phyloP scores from a whole-genome alignment of 2,888 invertebrate genomes.

The Teleiodes luculella region DNA sequence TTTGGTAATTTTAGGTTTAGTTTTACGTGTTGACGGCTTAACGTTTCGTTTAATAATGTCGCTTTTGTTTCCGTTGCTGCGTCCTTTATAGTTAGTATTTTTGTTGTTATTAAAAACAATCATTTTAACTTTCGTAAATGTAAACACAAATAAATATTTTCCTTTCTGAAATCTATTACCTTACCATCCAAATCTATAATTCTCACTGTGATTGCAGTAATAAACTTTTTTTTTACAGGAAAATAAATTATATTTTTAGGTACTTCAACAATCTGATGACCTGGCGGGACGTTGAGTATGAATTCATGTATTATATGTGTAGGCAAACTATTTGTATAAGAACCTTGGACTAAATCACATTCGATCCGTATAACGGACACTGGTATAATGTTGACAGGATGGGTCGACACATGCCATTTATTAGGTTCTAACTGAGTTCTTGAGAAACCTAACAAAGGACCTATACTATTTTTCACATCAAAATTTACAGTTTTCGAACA shows the following conservation, averaged over 20 bases:
- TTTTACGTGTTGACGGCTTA: background rate
- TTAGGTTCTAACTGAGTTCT: constrained; percentile 11
- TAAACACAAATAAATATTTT: constrained; percentile 9
- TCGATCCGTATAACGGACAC: constrained; percentile 15
- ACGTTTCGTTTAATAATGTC: background rate
- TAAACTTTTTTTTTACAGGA: constrained; percentile 17
- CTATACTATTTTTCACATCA: background rate
- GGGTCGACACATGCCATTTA: constrained; percentile 17
- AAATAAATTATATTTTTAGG: constrained; percentile 21
- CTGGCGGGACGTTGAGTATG: constrained; percentile 13
- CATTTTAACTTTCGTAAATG: constrained; percentile 10
- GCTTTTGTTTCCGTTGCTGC: background rate
- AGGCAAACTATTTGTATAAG: constrained; percentile 11
- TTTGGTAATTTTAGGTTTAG: background rate
- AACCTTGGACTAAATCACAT: constrained; percentile 15
- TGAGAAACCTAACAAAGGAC: constrained; percentile 1
- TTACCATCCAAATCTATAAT: constrained; percentile 16
- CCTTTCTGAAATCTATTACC: constrained; percentile 12
- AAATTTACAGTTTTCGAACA: constrained; percentile 1
- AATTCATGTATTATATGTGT: constrained; percentile 18
- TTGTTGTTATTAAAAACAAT: constrained; percentile 7
- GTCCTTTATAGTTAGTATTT: background rate
- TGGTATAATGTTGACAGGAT: constrained; percentile 11
- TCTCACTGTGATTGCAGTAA: constrained; percentile 16
- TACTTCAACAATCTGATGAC: constrained; percentile 12